Evolutionary conservation across 1,140 invertebrate genomes (phyloP).

Genomic region (Sminthurides bifidus): DNA sequence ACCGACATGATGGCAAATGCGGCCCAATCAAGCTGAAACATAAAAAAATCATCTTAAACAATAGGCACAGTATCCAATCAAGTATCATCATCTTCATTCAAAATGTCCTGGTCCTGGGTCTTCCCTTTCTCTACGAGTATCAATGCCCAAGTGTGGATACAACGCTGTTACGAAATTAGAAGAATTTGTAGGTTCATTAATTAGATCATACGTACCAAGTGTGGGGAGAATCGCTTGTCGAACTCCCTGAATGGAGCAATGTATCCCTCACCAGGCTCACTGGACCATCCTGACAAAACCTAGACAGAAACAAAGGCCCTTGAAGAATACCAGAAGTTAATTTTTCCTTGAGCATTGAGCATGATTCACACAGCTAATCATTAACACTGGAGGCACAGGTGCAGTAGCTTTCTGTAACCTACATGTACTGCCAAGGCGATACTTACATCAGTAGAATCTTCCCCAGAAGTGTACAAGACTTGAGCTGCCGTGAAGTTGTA

Average conservation of each 20-base stretch:
- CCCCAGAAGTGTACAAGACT: conserved; percentile 72
- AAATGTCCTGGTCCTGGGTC: background rate
- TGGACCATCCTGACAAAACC: conserved; percentile 75
- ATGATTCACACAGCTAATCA: no score
- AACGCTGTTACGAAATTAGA: background rate
- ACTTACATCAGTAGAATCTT: conserved; percentile 55
- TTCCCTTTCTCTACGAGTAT: background rate
- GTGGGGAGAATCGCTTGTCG: conserved; percentile 94
- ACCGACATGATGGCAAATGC: conserved; percentile 93
- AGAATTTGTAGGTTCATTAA: conserved; percentile 4
- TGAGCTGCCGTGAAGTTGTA: conserved; percentile 96
- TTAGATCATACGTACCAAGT: conserved; percentile 53
- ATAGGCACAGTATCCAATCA: background rate
- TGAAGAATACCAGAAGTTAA: no score
- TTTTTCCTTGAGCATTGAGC: no score
- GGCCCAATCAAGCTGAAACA: conserved; percentile 74
- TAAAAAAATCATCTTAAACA: conserved; percentile 20
- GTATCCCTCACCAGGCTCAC: conserved; percentile 89
- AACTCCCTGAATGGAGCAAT: conserved; percentile 93
- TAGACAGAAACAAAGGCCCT: conserved; percentile 46
- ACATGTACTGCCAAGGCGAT: no score
- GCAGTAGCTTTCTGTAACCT: no score
- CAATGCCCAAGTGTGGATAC: background rate
- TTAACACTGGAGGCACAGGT: no score
- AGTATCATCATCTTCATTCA: background rate